A percentile compares a stretch with the other conserved stretches of the same genome.
Conservation (phyloP, 2,797 vertebrate species). For the Chaetodon trifasciatus region DNA sequence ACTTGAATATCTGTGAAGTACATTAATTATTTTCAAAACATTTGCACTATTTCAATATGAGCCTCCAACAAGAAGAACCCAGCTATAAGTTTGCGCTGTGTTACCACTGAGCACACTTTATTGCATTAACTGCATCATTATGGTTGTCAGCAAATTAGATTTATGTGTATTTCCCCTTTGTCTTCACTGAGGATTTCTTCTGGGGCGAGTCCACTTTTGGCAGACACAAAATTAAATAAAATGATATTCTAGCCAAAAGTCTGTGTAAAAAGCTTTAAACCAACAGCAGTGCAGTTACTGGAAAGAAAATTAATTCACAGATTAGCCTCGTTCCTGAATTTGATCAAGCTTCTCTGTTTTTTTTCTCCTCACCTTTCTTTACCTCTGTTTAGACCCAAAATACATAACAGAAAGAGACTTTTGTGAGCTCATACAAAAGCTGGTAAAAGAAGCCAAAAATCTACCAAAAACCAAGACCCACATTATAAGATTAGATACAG, state of each 20-base stretch:
- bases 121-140: constrained; percentile 35
- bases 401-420: constrained; percentile 22
- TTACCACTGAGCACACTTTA: constrained; percentile 23
- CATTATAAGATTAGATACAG: constrained; percentile 33
- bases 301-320: constrained; percentile 11
- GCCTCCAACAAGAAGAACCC: constrained; percentile 1
- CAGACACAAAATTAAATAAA: constrained; percentile 43
- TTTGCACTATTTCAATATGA: neutral
- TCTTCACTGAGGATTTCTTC: constrained; percentile 23
- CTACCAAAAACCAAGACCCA: constrained; percentile 3
- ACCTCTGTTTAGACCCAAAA: constrained; percentile 18
- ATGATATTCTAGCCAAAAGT: constrained; percentile 24
- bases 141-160: constrained; percentile 42
- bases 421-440: constrained; percentile 9
- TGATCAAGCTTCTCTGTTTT: neutral
- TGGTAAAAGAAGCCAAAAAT: constrained; percentile 26
- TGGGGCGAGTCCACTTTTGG: constrained; percentile 35
- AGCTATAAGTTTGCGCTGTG: neutral
- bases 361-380: neutral
- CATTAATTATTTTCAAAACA: neutral
- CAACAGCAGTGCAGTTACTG: constrained; percentile 5
- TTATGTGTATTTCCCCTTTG: constrained; percentile 43
- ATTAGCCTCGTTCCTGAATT: constrained; percentile 2
- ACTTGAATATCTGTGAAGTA: neutral
- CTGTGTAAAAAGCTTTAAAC: constrained; percentile 23